These are phyloP conservation scores for Ifrita kowaldi DNA, from an alignment of 2,113 vertebrate species.

Conservation along the genomic window DNA sequence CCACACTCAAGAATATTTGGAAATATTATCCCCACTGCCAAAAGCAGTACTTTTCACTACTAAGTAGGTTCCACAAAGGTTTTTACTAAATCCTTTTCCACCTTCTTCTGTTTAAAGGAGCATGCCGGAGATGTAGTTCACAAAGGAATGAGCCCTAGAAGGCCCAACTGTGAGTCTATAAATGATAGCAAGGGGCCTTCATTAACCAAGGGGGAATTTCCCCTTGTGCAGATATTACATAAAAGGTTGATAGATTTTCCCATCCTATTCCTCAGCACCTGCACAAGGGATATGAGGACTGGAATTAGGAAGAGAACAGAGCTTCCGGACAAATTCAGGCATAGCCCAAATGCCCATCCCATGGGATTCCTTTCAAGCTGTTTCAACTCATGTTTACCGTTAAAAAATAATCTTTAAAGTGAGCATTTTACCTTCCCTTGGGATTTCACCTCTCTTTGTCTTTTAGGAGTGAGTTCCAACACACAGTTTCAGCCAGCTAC, in stretches of 20 bases:
- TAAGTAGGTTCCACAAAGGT: neutral
- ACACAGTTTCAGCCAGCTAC: neutral
- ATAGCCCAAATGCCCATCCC: neutral
- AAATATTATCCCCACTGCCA: neutral
- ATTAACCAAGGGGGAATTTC: neutral
- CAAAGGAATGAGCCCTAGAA: neutral
- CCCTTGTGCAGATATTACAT: neutral
- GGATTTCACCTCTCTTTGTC: neutral
- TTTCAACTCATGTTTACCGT: neutral
- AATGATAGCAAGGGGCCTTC: neutral
- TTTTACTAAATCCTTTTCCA: neutral
- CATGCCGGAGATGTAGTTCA: neutral
- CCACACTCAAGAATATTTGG: neutral
- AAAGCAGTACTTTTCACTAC: neutral
- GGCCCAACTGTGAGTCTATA: neutral
- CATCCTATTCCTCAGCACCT: neutral
- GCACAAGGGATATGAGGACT: neutral
- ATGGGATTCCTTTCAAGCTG: neutral
- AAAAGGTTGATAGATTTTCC: neutral
- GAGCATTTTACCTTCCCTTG: neutral
- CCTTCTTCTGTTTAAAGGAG: neutral
- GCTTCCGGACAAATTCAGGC: neutral
- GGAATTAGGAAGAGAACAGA: neutral
- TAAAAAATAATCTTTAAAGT: neutral
- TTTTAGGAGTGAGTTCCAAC: neutral